A percentile compares a stretch with the other conserved stretches of the same genome.
Evolutionary conservation across 2,113 vertebrate genomes (phyloP).

Genomic region (Atherinomorus stipes): DNA sequence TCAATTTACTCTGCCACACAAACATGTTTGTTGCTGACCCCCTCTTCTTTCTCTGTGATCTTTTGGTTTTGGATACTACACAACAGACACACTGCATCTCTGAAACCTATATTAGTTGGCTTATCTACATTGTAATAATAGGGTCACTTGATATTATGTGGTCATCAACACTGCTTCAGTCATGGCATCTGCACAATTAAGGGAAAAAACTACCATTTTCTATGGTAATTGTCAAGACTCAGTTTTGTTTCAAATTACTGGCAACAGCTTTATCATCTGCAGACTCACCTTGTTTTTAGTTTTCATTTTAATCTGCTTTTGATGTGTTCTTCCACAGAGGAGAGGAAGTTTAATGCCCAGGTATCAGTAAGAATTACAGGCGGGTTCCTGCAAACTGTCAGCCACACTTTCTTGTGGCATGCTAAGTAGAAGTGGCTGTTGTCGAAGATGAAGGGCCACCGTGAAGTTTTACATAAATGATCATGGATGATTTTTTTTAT

Average conservation of each 20-base stretch:
- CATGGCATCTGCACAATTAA: conserved; percentile 52
- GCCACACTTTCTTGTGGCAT: conserved; percentile 82
- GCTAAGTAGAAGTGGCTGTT: conserved; percentile 75
- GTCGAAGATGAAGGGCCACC: conserved; percentile 74
- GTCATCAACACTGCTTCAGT: conserved; percentile 53
- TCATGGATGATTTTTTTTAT: conserved; percentile 71
- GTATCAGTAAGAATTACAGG: conserved; percentile 80
- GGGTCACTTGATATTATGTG: conserved; percentile 61
- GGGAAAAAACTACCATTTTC: conserved; percentile 32
- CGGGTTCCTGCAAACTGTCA: conserved; percentile 72
- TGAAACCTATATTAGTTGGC: conserved; percentile 30
- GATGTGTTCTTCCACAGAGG: conserved; percentile 67
- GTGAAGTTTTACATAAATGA: conserved; percentile 79
- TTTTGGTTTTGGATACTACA: conserved; percentile 36
- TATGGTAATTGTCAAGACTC: conserved; percentile 42
- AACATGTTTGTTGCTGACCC: conserved; percentile 59
- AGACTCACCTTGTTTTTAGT: conserved; percentile 61
- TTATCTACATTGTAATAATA: conserved; percentile 41
- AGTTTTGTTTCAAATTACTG: conserved; percentile 45
- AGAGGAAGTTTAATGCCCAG: conserved; percentile 74
- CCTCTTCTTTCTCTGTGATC: conserved; percentile 29
- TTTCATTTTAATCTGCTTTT: conserved; percentile 76
- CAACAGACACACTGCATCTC: conserved; percentile 33
- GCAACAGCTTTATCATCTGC: conserved; percentile 57
- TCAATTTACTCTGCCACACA: conserved; percentile 60